phyloP scores from a whole-genome alignment of 2,888 invertebrate species.

The Hecatera dysodea region DNA sequence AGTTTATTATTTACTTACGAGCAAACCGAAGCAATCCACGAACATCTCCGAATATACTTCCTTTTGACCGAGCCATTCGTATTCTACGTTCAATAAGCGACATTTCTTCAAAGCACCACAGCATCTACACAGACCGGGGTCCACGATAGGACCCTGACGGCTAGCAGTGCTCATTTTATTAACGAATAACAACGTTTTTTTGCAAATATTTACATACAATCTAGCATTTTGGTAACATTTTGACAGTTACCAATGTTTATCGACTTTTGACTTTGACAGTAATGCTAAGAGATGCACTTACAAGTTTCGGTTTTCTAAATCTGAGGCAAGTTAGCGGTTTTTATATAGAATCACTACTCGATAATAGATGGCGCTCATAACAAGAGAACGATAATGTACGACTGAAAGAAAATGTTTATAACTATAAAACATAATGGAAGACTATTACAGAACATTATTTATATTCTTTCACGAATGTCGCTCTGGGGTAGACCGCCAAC shows the following conservation, averaged over 20 bases:
- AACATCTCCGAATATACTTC: slow-evolving; percentile 85
- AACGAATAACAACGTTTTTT: not conserved
- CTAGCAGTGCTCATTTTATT: slow-evolving; percentile 66
- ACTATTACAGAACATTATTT: not conserved
- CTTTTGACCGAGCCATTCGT: slow-evolving; percentile 80
- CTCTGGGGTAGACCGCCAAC: too few relatives aligned
- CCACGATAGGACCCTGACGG: slow-evolving; percentile 80
- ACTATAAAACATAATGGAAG: too few relatives aligned
- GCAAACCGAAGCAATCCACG: slow-evolving; percentile 83
- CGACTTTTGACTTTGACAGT: slow-evolving; percentile 43
- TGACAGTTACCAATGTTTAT: slow-evolving; percentile 38
- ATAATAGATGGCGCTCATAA: slow-evolving; percentile 26
- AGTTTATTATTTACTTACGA: slow-evolving; percentile 69
- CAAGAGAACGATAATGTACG: not conserved
- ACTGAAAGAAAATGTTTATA: not conserved
- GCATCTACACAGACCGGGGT: slow-evolving; percentile 82
- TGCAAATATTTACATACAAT: slow-evolving; percentile 55
- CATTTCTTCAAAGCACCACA: slow-evolving; percentile 84
- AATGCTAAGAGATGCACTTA: slow-evolving; percentile 7
- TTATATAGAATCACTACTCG: slow-evolving; percentile 1
- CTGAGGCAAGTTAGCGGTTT: not conserved
- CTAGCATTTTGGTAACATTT: slow-evolving; percentile 20
- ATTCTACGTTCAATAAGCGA: slow-evolving; percentile 81
- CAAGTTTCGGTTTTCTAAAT: not conserved
- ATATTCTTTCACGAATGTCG: not conserved